phyloP scores from a whole-genome alignment of 2,113 vertebrate species.

The Rhombomys opimus region DNA sequence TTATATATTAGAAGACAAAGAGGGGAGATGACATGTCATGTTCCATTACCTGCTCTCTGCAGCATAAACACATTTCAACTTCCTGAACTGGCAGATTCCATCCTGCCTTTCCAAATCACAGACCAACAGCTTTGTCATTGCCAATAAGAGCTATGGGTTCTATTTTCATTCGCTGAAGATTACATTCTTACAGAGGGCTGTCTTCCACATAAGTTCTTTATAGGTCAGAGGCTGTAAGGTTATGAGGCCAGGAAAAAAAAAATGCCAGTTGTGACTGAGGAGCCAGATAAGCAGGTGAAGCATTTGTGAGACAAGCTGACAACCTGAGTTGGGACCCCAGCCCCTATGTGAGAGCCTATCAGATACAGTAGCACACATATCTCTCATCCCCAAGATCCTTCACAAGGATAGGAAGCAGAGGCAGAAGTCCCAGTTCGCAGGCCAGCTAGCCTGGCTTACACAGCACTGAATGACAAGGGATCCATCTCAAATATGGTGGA shows the following conservation, averaged over 20 bases:
- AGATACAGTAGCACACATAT: not conserved
- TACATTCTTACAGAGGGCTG: conserved; percentile 1
- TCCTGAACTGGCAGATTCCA: not conserved
- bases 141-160: not conserved
- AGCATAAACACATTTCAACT: not conserved
- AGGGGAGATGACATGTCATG: not conserved
- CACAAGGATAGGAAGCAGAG: not conserved
- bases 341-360: not conserved
- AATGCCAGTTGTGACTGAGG: not conserved
- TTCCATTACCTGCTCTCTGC: not conserved
- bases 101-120: not conserved
- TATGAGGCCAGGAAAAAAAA: not conserved
- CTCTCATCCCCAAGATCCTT: not conserved
- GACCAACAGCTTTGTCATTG: not conserved
- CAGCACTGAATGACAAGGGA: not conserved
- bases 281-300: not conserved
- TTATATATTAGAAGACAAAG: not conserved
- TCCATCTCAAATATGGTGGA: not conserved
- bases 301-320: not conserved
- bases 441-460: not conserved
- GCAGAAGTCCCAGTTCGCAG: not conserved
- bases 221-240: not conserved
- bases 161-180: not conserved
- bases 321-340: not conserved
- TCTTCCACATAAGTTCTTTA: conserved; percentile 20